These are phyloP conservation scores for Apaloderma vittatum DNA, from an alignment of 2,113 vertebrate species.

Conservation along the genomic window DNA sequence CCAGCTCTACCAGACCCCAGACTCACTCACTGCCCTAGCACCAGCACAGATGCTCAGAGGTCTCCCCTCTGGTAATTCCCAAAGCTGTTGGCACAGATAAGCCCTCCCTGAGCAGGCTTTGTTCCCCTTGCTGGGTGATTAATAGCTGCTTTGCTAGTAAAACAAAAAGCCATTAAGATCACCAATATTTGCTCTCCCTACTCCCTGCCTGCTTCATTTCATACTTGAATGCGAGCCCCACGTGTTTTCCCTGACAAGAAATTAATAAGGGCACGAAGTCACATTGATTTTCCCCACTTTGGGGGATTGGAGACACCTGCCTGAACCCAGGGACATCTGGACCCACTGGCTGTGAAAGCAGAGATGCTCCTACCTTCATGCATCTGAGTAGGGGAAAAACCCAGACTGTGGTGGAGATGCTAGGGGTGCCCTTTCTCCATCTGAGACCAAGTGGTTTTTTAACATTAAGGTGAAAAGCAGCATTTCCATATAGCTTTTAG, in stretches of 20 bases:
- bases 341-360: neutral
- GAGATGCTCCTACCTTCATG: neutral
- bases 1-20: accelerated
- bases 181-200: slow-evolving; percentile 53
- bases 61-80: neutral
- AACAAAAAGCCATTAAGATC: slow-evolving; percentile 58
- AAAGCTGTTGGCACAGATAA: neutral
- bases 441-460: neutral
- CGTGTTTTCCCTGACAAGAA: neutral
- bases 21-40: accelerated
- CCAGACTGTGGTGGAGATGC: accelerated
- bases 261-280: neutral
- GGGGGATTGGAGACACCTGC: accelerated
- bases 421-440: accelerated
- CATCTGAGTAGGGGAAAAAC: neutral
- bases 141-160: slow-evolving; percentile 13
- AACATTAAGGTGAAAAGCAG: neutral
- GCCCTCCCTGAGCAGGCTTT: neutral
- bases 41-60: accelerated
- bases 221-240: neutral
- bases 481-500: neutral
- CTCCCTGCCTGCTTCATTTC: slow-evolving; percentile 54
- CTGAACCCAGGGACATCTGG: neutral
- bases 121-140: neutral
- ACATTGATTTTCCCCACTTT: neutral